A percentile compares a stretch with the other conserved stretches of the same genome.
Conservation (phyloP, 2,113 vertebrate genomes). For the Chaetodon trifascialis region DNA sequence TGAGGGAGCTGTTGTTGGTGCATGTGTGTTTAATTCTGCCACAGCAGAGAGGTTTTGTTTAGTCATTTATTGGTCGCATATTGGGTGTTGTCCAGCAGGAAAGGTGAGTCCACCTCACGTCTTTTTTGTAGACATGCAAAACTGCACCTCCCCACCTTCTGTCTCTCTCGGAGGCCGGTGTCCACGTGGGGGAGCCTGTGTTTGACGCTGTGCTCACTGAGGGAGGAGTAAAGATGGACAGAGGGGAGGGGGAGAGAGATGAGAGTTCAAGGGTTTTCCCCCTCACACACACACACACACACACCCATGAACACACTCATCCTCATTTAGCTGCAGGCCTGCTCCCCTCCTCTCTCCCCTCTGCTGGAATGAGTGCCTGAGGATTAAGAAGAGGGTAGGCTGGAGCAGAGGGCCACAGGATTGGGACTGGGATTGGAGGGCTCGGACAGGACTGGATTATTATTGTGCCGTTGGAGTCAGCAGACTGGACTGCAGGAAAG, state of each 20-base stretch:
- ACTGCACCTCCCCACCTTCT: neutral
- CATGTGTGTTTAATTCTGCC: neutral
- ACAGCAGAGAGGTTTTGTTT: conserved; percentile 32
- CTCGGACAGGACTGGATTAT: conserved; percentile 36
- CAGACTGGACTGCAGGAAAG: conserved; percentile 13
- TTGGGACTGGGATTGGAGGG: conserved; percentile 53
- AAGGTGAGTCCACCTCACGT: conserved; percentile 2
- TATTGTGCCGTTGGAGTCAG: neutral
- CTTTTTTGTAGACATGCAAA: conserved; percentile 12
- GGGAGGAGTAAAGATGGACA: conserved; percentile 66
- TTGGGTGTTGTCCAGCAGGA: conserved; percentile 2
- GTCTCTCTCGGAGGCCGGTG: neutral
- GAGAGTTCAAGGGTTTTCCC: conserved; percentile 59
- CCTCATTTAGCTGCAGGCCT: conserved; percentile 55
- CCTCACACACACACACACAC: neutral
- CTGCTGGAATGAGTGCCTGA: conserved; percentile 43
- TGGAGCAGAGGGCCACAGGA: conserved; percentile 49
- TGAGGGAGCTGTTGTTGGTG: neutral
- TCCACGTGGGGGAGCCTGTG: conserved; percentile 68
- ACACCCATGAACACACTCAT: conserved; percentile 24
- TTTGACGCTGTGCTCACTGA: conserved; percentile 32
- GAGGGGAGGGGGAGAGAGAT: conserved; percentile 34
- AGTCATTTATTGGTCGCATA: conserved; percentile 4
- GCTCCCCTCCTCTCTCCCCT: conserved; percentile 32
- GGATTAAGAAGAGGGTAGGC: conserved; percentile 57